phyloP scores from a whole-genome alignment of 2,113 vertebrate species.

The Lagenorhynchus albirostris region DNA sequence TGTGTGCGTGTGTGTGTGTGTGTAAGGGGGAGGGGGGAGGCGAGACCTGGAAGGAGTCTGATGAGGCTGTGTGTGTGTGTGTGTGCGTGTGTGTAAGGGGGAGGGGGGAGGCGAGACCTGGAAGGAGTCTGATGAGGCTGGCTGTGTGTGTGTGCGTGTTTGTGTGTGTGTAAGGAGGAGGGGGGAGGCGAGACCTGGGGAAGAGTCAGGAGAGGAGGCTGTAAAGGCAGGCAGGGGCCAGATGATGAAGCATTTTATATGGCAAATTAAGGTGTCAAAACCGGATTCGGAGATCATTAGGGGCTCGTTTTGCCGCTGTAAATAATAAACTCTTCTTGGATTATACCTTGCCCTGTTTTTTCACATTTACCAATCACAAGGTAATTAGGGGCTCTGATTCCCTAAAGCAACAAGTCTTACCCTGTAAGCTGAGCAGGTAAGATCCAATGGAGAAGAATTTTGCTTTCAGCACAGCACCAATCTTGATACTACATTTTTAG shows the following conservation, averaged over 20 bases:
- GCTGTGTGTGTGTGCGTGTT: too few species aligned
- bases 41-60: background rate
- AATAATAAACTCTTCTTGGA: background rate
- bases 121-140: too few species aligned
- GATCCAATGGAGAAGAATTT: background rate
- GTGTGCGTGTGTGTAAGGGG: background rate
- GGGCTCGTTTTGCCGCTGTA: background rate
- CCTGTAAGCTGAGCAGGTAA: background rate
- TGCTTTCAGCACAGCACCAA: background rate
- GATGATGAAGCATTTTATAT: background rate
- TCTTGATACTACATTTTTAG: background rate
- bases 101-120: too few species aligned
- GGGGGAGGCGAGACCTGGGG: too few species aligned
- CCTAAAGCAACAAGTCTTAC: background rate
- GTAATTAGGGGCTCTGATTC: background rate
- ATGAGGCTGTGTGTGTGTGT: background rate
- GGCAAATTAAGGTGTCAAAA: background rate
- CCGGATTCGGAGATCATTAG: background rate
- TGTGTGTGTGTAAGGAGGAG: rapidly evolving
- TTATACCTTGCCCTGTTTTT: background rate
- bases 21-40: rapidly evolving
- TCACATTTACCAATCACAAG: background rate
- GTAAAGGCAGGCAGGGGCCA: background rate
- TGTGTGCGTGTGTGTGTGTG: background rate
- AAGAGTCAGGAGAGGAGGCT: too few species aligned